A percentile compares a stretch with the other conserved stretches of the same genome.
Evolutionary conservation across 1,140 invertebrate species (phyloP).

Genomic region (Drosophila busckii): DNA sequence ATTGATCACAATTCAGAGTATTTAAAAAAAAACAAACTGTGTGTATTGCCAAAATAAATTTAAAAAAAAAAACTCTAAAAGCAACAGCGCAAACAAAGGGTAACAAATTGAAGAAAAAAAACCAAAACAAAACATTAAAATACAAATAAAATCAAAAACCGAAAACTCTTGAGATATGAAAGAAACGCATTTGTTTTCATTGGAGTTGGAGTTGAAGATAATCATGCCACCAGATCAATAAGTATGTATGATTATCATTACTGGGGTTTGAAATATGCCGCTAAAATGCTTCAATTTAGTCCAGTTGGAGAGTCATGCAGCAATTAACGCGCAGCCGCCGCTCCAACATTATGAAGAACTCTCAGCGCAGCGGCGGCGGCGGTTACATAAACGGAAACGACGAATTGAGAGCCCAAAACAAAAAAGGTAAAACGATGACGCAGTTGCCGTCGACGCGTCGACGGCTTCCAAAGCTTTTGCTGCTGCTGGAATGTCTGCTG

Average conservation of each 20-base stretch:
- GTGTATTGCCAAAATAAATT: slow-evolving; percentile 56
- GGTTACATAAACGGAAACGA: slow-evolving; percentile 16
- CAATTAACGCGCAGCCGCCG: too few relatives aligned
- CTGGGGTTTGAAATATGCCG: too few relatives aligned
- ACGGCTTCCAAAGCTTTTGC: slow-evolving; percentile 22
- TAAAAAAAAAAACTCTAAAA: slow-evolving; percentile 24
- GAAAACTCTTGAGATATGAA: slow-evolving; percentile 65
- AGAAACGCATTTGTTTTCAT: slow-evolving; percentile 38
- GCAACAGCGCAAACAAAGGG: slow-evolving; percentile 36
- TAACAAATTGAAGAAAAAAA: slow-evolving; percentile 40
- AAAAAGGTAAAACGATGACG: slow-evolving; percentile 52
- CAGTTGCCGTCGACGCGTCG: slow-evolving; percentile 4
- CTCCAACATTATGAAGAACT: too few relatives aligned
- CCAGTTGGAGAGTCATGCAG: too few relatives aligned
- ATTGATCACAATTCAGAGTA: slow-evolving; percentile 36
- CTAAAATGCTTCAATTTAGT: too few relatives aligned
- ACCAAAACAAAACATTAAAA: slow-evolving; percentile 39
- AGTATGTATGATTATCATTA: too few relatives aligned
- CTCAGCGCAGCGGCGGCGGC: too few relatives aligned
- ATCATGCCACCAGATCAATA: too few relatives aligned
- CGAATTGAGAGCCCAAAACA: slow-evolving; percentile 70
- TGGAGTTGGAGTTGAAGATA: not conserved
- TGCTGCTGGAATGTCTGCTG: slow-evolving; percentile 7
- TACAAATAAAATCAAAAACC: slow-evolving; percentile 63
- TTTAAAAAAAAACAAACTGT: slow-evolving; percentile 58